Evolutionary conservation across 2,797 vertebrate species (phyloP).

Genomic region (Enteromius argenteus): DNA sequence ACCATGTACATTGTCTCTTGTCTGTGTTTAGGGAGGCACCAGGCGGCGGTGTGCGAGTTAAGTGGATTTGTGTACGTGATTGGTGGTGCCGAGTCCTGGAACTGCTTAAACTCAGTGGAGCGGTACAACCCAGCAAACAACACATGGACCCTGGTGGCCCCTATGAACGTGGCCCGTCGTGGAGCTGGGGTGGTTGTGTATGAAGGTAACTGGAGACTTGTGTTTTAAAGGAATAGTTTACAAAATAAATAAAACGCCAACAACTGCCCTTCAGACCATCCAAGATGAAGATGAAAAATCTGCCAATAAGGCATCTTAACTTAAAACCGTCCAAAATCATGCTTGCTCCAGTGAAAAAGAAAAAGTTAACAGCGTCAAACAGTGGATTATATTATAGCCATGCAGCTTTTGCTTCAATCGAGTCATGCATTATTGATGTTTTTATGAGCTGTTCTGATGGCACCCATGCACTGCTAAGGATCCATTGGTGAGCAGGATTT

Average conservation of each 20-base stretch:
- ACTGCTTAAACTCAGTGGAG: conserved; percentile 94
- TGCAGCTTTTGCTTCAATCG: not conserved
- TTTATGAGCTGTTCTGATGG: not conserved
- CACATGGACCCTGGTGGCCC: conserved; percentile 91
- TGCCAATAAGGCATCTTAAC: not conserved
- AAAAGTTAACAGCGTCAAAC: not conserved
- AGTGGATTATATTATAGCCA: not conserved
- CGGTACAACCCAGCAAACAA: conserved; percentile 94
- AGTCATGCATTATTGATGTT: not conserved
- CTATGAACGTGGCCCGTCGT: conserved; percentile 95
- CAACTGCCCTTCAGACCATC: not conserved
- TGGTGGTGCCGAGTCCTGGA: conserved; percentile 96
- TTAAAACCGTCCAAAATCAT: not conserved
- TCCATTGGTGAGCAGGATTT: not conserved
- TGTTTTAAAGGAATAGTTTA: not conserved
- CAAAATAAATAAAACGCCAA: not conserved
- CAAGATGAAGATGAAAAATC: not conserved
- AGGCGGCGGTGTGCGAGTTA: conserved; percentile 93
- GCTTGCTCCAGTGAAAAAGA: not conserved
- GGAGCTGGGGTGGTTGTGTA: conserved; percentile 89
- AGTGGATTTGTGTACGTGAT: conserved; percentile 91
- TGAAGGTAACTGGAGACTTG: conserved; percentile 77
- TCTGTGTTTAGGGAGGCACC: conserved; percentile 88
- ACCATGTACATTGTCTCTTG: not conserved
- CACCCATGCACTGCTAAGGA: not conserved